Evolutionary conservation across 2,888 invertebrate genomes (phyloP), one percentile per base, ranked within the genome.

Genomic region (Machimus rusticus): DNA sequence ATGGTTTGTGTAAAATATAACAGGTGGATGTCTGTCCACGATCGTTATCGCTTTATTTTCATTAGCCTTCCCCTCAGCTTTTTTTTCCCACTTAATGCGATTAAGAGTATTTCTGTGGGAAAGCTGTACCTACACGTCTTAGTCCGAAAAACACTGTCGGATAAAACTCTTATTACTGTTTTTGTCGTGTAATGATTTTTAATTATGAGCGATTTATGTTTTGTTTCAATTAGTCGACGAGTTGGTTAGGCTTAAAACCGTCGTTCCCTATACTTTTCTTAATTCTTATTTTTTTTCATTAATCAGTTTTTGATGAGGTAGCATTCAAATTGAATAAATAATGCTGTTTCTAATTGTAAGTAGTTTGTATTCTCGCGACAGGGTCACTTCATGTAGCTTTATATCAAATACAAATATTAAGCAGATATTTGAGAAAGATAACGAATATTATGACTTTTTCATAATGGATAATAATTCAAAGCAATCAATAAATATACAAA

Each of bases 111-210:
- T 79, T 79, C 16, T 51, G 31, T 34, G 28, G 66, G 57, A 31
- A 23, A 79, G 28, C 43, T n/a, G 9, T 39, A 78, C n/a, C 4
- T 39, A 78, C 34, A 23, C 8, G 37, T 78, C 14, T 5, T 79
- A 31, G 31, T 9, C 2, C 43, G n/a, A 46, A 19, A 77, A 46
- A 43, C 46, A 43, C 14, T 34, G 77, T 23, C 51, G 43, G 85
- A 88, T 74, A 88, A 89, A 88, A 89, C 86, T 88, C 86, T 88
- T 86, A 85, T 89, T 86, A 78, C 77, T 9, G 46, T 78, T 78
- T 78, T 78, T 34, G 51, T 66, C 66, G 66, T 66, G 66, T 66
- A 66, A 66, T 66, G 66, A 12, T 28, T 66, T 66, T 66, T 66
- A 66, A 66, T 66, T 66, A 28, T 23, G 66, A 66, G 66, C 66